phyloP scores from a whole-genome alignment of 2,113 vertebrate species.

The Craseonycteris thonglongyai region DNA sequence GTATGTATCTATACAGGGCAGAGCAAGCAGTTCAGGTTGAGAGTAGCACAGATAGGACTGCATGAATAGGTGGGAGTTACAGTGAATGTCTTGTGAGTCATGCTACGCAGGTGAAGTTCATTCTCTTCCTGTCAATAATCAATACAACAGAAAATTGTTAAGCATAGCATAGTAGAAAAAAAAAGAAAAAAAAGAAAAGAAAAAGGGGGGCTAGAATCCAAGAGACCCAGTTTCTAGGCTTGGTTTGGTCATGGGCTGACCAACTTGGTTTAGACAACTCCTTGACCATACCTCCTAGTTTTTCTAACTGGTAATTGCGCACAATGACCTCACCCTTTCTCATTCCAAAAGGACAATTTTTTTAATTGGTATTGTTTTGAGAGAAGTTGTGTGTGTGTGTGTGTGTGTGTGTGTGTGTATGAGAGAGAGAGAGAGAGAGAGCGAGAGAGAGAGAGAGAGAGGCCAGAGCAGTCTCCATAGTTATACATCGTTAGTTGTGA shows the following conservation, averaged over 20 bases:
- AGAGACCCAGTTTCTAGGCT: background rate
- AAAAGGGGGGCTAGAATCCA: background rate
- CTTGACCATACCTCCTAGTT: background rate
- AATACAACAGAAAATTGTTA: background rate
- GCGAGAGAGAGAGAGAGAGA: too few relatives aligned
- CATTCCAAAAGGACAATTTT: too few relatives aligned
- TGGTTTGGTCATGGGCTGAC: background rate
- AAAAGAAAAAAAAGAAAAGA: background rate
- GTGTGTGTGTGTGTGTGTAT: too few relatives aligned
- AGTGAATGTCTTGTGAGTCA: background rate
- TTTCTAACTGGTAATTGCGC: background rate
- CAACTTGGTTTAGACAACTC: background rate
- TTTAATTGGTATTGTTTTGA: too few relatives aligned
- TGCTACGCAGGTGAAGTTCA: background rate
- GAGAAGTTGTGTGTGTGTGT: too few relatives aligned
- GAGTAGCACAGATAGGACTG: background rate
- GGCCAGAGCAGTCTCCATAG: too few relatives aligned
- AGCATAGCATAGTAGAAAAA: background rate
- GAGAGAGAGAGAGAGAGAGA: too few relatives aligned
- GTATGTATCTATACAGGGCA: background rate
- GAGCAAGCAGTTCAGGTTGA: background rate
- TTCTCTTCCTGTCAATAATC: background rate
- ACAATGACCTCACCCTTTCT: background rate
- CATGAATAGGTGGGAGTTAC: rapidly evolving
- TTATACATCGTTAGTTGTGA: too few relatives aligned